Evolutionary conservation across 2,888 invertebrate genomes (phyloP).

Genomic region (Epirrhoe tristata): DNA sequence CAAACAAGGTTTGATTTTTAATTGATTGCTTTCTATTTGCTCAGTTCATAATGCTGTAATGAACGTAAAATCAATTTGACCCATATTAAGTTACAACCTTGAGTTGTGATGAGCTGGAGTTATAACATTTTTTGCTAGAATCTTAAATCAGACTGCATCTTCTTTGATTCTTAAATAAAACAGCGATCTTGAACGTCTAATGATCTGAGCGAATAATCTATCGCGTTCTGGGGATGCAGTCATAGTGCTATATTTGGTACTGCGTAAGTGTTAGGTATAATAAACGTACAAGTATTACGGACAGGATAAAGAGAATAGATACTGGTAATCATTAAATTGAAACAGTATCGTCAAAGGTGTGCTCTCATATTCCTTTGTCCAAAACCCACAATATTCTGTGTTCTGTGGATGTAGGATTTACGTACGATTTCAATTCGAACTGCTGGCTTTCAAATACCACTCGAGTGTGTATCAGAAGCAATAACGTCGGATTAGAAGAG

Average conservation of each 20-base stretch:
- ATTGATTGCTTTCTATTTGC: background rate
- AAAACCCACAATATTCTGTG: slow-evolving; percentile 19
- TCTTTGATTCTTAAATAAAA: background rate
- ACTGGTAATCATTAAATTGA: background rate
- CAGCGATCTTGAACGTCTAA: no score
- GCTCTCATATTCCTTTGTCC: slow-evolving; percentile 22
- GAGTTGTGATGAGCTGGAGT: background rate
- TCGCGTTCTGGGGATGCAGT: no score
- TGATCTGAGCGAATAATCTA: no score
- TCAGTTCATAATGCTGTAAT: background rate
- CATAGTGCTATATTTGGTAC: no score
- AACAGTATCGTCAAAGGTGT: background rate
- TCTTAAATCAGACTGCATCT: no score
- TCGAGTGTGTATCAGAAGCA: slow-evolving; percentile 41
- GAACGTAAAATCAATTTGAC: background rate
- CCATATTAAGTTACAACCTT: background rate
- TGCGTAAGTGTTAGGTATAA: no score
- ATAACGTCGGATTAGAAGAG: slow-evolving; percentile 41
- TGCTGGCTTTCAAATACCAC: slow-evolving; percentile 35
- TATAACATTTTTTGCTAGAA: background rate
- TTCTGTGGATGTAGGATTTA: slow-evolving; percentile 20
- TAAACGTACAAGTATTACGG: background rate
- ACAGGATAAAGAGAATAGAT: background rate
- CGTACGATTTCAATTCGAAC: slow-evolving; percentile 33
- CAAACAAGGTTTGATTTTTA: background rate